A percentile compares a stretch with the other conserved stretches of the same genome.
Conservation (phyloP, 2,797 vertebrate species). For the Tenualosa thibaudeaui region DNA sequence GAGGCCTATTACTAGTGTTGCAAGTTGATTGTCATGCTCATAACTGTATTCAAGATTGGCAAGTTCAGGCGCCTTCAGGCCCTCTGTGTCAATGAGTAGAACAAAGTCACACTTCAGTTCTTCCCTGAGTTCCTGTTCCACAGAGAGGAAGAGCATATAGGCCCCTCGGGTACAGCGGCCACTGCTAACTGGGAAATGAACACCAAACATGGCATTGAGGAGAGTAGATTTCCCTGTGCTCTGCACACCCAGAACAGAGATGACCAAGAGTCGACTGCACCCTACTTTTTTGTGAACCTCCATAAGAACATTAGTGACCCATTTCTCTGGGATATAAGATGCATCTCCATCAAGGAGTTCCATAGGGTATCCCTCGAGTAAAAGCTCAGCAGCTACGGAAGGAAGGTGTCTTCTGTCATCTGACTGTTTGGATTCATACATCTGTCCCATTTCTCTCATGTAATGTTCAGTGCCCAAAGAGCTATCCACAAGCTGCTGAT, state of each 20-base stretch:
- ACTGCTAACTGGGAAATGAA: not conserved
- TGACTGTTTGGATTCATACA: not conserved
- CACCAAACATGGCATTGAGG: not conserved
- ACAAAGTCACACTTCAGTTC: no score
- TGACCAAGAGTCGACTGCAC: not conserved
- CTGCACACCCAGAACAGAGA: not conserved
- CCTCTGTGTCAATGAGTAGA: no score
- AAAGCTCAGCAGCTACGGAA: no score
- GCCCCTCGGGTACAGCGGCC: constrained; percentile 49
- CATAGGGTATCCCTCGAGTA: no score
- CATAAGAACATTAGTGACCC: not conserved
- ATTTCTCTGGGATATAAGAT: not conserved
- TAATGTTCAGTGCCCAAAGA: not conserved
- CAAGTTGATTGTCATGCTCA: no score
- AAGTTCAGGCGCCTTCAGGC: no score
- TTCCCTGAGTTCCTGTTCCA: no score
- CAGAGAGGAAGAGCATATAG: no score
- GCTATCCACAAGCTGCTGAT: not conserved
- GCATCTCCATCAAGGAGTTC: not conserved
- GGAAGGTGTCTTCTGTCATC: not conserved
- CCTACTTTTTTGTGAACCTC: not conserved
- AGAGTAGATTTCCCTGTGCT: not conserved
- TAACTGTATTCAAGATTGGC: no score
- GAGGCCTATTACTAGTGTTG: constrained; percentile 62
- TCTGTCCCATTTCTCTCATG: not conserved